Evolutionary conservation across 2,888 invertebrate genomes (phyloP).

Genomic region (Diarsia rubi): DNA sequence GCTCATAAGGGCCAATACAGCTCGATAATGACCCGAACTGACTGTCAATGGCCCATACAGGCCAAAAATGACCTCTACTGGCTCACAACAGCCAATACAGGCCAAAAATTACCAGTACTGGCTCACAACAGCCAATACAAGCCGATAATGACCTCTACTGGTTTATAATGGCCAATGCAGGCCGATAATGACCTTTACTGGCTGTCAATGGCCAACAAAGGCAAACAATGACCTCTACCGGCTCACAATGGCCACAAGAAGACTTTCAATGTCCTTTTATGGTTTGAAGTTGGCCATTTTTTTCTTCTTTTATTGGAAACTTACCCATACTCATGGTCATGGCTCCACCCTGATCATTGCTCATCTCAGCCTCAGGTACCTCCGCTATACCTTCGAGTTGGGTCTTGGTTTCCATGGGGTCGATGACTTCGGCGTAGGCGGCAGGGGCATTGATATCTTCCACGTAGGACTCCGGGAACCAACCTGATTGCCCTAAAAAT

Average conservation of each 20-base stretch:
- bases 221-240: neutral
- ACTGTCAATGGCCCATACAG: rapidly evolving
- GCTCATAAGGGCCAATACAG: neutral
- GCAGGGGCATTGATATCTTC: slow-evolving; percentile 92
- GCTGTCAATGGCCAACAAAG: neutral
- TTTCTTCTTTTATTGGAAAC: slow-evolving; percentile 45
- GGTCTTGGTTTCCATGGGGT: slow-evolving; percentile 84
- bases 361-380: slow-evolving; percentile 90
- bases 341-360: slow-evolving; percentile 82
- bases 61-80: neutral
- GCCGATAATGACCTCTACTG: too few relatives aligned
- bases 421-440: slow-evolving; percentile 79
- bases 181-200: neutral
- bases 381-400: slow-evolving; percentile 93
- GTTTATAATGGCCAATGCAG: neutral
- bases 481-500: slow-evolving; percentile 97
- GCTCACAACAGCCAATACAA: neutral
- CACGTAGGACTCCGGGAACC: slow-evolving; percentile 99
- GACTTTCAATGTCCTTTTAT: neutral
- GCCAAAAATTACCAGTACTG: too few relatives aligned
- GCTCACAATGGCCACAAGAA: neutral
- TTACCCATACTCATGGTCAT: slow-evolving; percentile 81
- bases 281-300: neutral
- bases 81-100: neutral
- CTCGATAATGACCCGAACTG: rapidly evolving